A percentile compares a stretch with the other conserved stretches of the same genome.
Evolutionary conservation across 1,140 invertebrate genomes (phyloP).

Genomic region (Diachasmimorpha longicaudata): DNA sequence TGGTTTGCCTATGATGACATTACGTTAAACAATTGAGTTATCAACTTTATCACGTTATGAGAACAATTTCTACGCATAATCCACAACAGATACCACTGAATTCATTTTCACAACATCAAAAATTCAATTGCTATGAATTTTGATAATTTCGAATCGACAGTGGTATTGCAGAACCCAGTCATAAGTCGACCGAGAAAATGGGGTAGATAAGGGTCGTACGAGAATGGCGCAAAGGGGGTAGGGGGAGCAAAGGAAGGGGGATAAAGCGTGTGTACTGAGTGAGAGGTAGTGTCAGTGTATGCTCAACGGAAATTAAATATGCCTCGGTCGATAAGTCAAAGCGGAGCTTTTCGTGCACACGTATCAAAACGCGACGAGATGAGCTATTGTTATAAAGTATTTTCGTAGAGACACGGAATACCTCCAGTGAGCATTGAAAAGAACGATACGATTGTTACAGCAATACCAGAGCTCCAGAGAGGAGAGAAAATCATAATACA

Average conservation of each 20-base stretch:
- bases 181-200: slow-evolving; percentile 44
- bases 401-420: slow-evolving; percentile 52
- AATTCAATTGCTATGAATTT: neutral
- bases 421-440: slow-evolving; percentile 9
- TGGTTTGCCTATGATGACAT: slow-evolving; percentile 12
- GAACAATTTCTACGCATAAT: neutral
- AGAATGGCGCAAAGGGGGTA: too few relatives aligned
- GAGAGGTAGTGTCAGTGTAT: slow-evolving; percentile 18
- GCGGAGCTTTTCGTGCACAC: slow-evolving; percentile 28
- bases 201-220: slow-evolving; percentile 57
- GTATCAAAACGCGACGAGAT: slow-evolving; percentile 59
- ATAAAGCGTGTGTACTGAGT: slow-evolving; percentile 29
- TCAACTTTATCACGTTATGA: neutral
- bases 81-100: too few relatives aligned
- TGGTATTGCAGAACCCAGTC: neutral
- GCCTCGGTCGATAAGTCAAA: slow-evolving; percentile 62
- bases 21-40: neutral
- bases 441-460: neutral
- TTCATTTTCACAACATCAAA: too few relatives aligned
- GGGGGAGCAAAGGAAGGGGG: slow-evolving; percentile 4
- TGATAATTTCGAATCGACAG: neutral
- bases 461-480: neutral
- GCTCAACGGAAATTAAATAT: slow-evolving; percentile 64
- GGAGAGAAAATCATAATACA: neutral
- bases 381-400: slow-evolving; percentile 60